A percentile compares a stretch with the other conserved stretches of the same genome.
phyloP scores from a whole-genome alignment of 2,797 vertebrate species.

The Knipowitschia caucasica region DNA sequence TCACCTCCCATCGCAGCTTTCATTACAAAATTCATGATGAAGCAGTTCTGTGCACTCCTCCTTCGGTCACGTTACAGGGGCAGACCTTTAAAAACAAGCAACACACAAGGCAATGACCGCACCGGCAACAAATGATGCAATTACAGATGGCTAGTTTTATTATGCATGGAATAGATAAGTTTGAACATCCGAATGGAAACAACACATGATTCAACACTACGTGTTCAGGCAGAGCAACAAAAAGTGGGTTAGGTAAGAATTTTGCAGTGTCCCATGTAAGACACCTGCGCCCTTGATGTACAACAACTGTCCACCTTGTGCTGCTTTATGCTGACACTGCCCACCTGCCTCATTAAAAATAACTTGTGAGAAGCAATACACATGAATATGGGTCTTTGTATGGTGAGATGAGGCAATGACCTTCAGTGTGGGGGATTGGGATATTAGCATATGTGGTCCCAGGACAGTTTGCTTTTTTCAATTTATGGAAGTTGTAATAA shows the following conservation, averaged over 20 bases:
- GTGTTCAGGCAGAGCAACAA: not conserved
- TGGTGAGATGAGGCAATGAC: not conserved
- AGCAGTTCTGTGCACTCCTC: slow-evolving; percentile 72
- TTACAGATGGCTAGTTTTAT: slow-evolving; percentile 6
- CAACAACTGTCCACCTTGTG: slow-evolving; percentile 45
- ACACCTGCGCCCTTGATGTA: slow-evolving; percentile 55
- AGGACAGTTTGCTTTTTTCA: not conserved
- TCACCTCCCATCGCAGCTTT: slow-evolving; percentile 94
- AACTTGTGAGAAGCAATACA: slow-evolving; percentile 18
- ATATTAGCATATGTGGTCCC: not conserved
- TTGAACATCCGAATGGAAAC: not conserved
- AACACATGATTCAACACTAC: no score
- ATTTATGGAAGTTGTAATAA: not conserved
- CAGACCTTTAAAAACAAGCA: slow-evolving; percentile 55
- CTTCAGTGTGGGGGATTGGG: not conserved
- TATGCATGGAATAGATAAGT: slow-evolving; percentile 10
- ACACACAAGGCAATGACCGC: slow-evolving; percentile 41
- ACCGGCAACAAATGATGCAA: slow-evolving; percentile 17
- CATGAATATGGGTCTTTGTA: not conserved
- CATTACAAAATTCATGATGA: slow-evolving; percentile 94
- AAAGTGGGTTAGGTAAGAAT: slow-evolving; percentile 23
- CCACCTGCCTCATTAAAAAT: slow-evolving; percentile 24
- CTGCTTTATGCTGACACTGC: slow-evolving; percentile 51
- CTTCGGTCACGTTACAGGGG: slow-evolving; percentile 51
- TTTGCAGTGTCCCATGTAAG: slow-evolving; percentile 21